Evolutionary conservation across 1,140 invertebrate species (phyloP), one percentile per base, ranked within the genome.

Genomic region (Drosophila asahinai): DNA sequence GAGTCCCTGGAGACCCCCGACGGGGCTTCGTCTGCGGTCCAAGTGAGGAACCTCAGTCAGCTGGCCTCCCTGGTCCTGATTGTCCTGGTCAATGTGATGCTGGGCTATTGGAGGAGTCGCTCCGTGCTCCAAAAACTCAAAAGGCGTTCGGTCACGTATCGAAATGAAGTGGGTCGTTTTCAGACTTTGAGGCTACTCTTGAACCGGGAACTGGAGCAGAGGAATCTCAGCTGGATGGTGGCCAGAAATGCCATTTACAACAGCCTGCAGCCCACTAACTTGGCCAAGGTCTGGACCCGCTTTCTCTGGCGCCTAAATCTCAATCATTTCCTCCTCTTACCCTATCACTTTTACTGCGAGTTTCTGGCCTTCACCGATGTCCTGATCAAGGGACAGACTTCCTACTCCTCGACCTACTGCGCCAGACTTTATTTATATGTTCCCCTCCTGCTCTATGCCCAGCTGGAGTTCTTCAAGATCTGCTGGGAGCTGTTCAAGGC

Each of bases 1-100:
- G 97, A 97, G 92, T 96, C 97, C 0, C 92, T 95, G 3, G 96
- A 97, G 80, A 95, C 95, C 48, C 95, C 92, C 6, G 92, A 92
- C 48, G 90, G 82, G 0, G 30, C 77, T 8, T 74, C 68, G 12
- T 52, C 75, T 9, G 40, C 15, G 36, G 51, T 71, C 54, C 74
- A 51, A 62, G 78, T 61, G 40, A 79, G 70, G 11, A 91, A 80
- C 76, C 40, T 92, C 49, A 77, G 74, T 48, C 84, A 93, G 64
- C 52, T 93, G 33, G 4, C 86, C 3, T 93, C 92, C 0, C 38
- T 93, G 51, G n/a, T 79, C 0, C 42, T 92, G 1, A 93, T 93
- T 43, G 77, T 93, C 3, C 22, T 73, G n/a, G 92, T 93, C 7
- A 93, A 93, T 48, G 91, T 93, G 5, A 9, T 60, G 0, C 38